Conservation (phyloP, 2,113 vertebrate species). For the Cynoglossus semilaevis region DNA sequence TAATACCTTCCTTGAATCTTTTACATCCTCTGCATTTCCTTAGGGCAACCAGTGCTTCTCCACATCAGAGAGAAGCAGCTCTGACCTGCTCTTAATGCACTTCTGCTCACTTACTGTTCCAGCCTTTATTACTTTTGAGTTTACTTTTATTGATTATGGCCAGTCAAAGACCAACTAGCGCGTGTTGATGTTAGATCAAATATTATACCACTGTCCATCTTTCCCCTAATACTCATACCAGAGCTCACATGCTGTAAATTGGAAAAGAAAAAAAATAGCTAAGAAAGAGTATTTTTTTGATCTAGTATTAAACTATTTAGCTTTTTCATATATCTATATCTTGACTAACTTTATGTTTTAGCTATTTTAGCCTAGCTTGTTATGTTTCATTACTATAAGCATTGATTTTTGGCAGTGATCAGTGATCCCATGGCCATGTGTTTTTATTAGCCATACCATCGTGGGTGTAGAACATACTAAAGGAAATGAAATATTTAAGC, state of each 20-base stretch:
- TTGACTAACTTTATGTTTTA: too few species aligned
- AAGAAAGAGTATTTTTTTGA: too few species aligned
- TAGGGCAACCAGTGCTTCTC: constrained; percentile 36
- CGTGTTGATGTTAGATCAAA: constrained; percentile 19
- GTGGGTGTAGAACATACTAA: too few species aligned
- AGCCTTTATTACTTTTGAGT: constrained; percentile 39
- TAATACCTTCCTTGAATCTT: constrained; percentile 60
- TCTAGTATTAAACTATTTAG: too few species aligned
- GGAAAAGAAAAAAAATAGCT: constrained; percentile 6
- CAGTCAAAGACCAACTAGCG: constrained; percentile 19
- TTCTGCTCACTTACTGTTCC: constrained; percentile 24
- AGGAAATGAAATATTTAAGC: too few species aligned
- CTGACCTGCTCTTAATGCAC: constrained; percentile 36
- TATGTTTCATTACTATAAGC: too few species aligned
- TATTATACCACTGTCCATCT: constrained; percentile 6
- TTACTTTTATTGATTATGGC: constrained; percentile 38
- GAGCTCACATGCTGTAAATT: constrained; percentile 11
- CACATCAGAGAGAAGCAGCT: constrained; percentile 39
- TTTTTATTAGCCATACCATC: too few species aligned
- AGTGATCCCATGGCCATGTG: too few species aligned
- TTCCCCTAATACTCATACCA: constrained; percentile 11
- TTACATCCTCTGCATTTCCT: constrained; percentile 48
- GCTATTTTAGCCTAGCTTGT: too few species aligned
- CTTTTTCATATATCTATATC: too few species aligned
- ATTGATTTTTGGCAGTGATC: too few species aligned